Evolutionary conservation across 2,113 vertebrate species (phyloP), one percentile per base, ranked within the genome.

Genomic region (Atractosteus spatula): DNA sequence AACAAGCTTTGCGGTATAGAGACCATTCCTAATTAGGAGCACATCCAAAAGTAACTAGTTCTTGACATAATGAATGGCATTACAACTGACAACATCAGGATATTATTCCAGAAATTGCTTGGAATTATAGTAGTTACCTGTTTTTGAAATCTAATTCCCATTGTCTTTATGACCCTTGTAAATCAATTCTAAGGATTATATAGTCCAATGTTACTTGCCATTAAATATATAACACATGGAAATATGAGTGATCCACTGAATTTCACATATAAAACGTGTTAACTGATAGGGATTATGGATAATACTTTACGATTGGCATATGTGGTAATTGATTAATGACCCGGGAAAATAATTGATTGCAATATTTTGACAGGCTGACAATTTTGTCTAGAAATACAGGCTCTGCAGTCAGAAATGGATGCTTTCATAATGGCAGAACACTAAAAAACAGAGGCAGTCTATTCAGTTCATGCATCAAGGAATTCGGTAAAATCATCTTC

Each of bases 281-380:
- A 78, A 78, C 59, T 75, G 47, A 51, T 55, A 65, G 66, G 74
- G 79, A 78, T 74, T 74, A 74, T 77, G 71, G 86, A 83, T 88
- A 81, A 82, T 87, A 84, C 41, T 67, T 80, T 87, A 76, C 87
- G 86, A 91, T 76, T 87, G 85, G 77, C 83, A 81, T 63, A 64
- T 79, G 76, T 84, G 84, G 77, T 76, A 80, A 84, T 83, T 85
- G 80, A 89, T 89, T 78, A 87, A 74, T 81, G 81, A 86, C 82
- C 83, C 83, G 72, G 66, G 71, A 72, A 80, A 73, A 76, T 12
- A 68, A 88, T 83, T 74, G 84, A 89, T 81, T 68, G 70, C 71
- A 68, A 69, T 79, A 77, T 88, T 83, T 72, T 86, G 82, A 85
- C 81, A 86, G 71, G 64, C 69, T 68, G 78, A 80, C 81, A 68